These are phyloP conservation scores for Dreissena rostriformis DNA, from an alignment of 1,140 invertebrate species.

Conservation along the genomic window DNA sequence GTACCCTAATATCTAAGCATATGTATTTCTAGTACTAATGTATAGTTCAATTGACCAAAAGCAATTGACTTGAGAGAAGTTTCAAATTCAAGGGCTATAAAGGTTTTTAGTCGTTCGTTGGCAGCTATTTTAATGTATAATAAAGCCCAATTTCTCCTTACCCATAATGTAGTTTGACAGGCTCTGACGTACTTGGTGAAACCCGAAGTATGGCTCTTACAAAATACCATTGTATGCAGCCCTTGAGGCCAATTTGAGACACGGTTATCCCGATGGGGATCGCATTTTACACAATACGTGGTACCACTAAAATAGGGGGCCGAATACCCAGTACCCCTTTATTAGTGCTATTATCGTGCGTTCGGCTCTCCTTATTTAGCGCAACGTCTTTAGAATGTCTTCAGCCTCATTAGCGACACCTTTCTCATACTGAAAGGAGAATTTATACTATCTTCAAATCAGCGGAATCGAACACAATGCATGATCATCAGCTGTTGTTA, in stretches of 20 bases:
- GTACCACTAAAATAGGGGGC: neutral
- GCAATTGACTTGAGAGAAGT: too few relatives aligned
- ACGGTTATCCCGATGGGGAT: neutral
- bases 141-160: too few relatives aligned
- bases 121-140: too few relatives aligned
- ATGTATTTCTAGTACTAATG: too few relatives aligned
- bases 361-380: neutral
- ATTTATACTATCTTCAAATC: neutral
- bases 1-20: too few relatives aligned
- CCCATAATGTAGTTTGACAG: too few relatives aligned
- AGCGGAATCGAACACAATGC: too few relatives aligned
- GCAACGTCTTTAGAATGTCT: neutral
- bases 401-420: neutral
- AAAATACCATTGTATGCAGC: neutral
- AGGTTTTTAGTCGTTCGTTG: too few relatives aligned
- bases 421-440: neutral
- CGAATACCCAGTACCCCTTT: neutral
- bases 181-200: neutral
- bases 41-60: too few relatives aligned
- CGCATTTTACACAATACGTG: slow-evolving; percentile 1
- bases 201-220: neutral
- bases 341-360: neutral
- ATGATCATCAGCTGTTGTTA: too few relatives aligned
- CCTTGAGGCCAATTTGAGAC: neutral
- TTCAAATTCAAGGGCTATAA: too few relatives aligned